Evolutionary conservation across 2,797 vertebrate genomes (phyloP).

Genomic region (Percopsis omiscomaycus): DNA sequence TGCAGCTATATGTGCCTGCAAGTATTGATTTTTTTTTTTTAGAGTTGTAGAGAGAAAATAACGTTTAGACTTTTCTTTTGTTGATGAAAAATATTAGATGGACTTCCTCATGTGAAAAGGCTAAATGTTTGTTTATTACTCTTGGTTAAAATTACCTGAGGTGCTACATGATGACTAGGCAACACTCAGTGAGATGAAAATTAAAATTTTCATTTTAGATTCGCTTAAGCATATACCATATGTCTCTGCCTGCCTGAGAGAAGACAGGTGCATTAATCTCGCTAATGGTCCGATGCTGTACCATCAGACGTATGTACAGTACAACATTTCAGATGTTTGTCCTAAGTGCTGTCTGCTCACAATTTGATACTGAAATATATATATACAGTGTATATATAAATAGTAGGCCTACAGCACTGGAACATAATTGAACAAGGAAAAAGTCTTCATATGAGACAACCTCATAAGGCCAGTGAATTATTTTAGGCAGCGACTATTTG

Average conservation of each 20-base stretch:
- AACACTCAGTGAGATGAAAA: slow-evolving; percentile 25
- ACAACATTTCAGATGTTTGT: slow-evolving; percentile 43
- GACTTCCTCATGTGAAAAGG: slow-evolving; percentile 17
- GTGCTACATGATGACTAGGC: not conserved
- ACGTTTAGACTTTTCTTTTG: slow-evolving; percentile 35
- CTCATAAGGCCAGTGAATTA: too few relatives aligned
- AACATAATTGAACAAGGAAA: slow-evolving; percentile 9
- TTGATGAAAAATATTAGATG: slow-evolving; percentile 47
- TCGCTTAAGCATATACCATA: slow-evolving; percentile 32
- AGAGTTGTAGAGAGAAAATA: slow-evolving; percentile 24
- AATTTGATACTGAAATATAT: slow-evolving; percentile 32
- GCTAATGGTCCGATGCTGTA: slow-evolving; percentile 52
- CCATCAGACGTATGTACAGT: slow-evolving; percentile 43
- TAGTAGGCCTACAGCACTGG: not conserved
- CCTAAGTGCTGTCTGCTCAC: slow-evolving; percentile 39
- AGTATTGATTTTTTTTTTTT: slow-evolving; percentile 34
- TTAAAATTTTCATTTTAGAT: slow-evolving; percentile 43
- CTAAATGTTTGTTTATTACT: slow-evolving; percentile 24
- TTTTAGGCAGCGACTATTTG: too few relatives aligned
- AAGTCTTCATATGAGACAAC: not conserved
- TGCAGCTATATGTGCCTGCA: slow-evolving; percentile 26
- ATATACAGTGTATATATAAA: too few relatives aligned
- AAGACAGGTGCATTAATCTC: slow-evolving; percentile 53
- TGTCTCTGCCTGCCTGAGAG: slow-evolving; percentile 30
- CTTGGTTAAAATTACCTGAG: not conserved